Base-by-base conservation (phyloP, 2,113 vertebrate genomes). In the Otolemur garnettii region DNA sequence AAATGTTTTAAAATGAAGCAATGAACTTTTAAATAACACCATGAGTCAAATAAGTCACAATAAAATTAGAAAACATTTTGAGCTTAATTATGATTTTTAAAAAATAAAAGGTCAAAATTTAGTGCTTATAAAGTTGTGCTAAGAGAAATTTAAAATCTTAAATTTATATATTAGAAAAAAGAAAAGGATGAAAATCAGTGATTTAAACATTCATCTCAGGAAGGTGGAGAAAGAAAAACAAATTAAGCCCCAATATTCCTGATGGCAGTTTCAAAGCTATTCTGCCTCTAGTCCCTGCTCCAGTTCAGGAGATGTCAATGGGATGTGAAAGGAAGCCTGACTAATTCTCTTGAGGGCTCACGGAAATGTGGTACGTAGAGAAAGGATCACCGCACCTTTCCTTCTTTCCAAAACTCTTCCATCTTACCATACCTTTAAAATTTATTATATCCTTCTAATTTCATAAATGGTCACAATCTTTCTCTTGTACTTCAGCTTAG, bases 401-500 rank as follows among this genome's bases (percentile, higher is more conserved):
- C 72, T 85, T 69, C 50, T 86, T 72, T 62, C 91, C 45, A 60
- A 92, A 93, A 75, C 35, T 53, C 87, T 81, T 45, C 24, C 18
- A 55, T 35, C 42, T 64, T 45, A 60, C 57, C 62, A 60, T 30
- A 22, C 35, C 5, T 69, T 64, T 53, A 28, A 64, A 45, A 88
- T 83, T 53, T 35, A 60, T 53, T 74, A 68, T 9, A 55, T 60
- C 4, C 3, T 85, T 50, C 71, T 60, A 50, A 35, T 13, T 68
- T 84, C 50, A 77, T 35, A 94, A 91, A 74, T 50, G 10, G 30
- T 69, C 72, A 62, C 45, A 66, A 38, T 35, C 62, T 83, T 79
- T 80, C 79, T 33, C 28, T 12, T 57, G 77, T 4, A 74, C 42
- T 10, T 75, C 24, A 15, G 26, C 69, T 64, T 13, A 35, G 60